phyloP scores from a whole-genome alignment of 2,888 invertebrate species.

The Plutella xylostella region DNA sequence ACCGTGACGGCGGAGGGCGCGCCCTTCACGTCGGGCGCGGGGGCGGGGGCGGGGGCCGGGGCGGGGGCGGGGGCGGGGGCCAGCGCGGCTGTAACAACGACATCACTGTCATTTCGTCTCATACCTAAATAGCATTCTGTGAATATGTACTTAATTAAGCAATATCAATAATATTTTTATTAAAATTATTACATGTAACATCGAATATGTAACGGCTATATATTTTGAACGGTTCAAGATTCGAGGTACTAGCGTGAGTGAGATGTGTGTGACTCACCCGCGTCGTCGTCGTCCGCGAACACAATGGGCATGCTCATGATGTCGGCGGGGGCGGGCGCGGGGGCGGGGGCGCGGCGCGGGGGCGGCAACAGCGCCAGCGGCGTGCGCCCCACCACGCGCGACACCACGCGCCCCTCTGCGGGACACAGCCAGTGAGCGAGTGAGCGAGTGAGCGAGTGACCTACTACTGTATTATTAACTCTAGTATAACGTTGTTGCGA shows the following conservation, averaged over 20 bases:
- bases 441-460: too few species aligned
- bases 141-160: too few species aligned
- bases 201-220: too few species aligned
- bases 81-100: too few species aligned
- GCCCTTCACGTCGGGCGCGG: background rate
- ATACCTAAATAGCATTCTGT: too few species aligned
- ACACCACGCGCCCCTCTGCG: conserved; percentile 34
- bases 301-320: conserved; percentile 72
- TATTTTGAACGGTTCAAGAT: too few species aligned
- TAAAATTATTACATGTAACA: too few species aligned
- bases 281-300: conserved; percentile 66
- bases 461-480: too few species aligned
- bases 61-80: background rate
- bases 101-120: too few species aligned
- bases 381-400: conserved; percentile 33
- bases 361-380: conserved; percentile 34
- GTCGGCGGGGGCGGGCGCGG: conserved; percentile 33
- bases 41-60: conserved; percentile 10
- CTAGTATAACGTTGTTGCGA: too few species aligned
- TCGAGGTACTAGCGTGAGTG: conserved; percentile 2
- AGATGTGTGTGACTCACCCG: conserved; percentile 8
- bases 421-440: background rate
- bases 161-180: too few species aligned
- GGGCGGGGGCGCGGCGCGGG: conserved; percentile 23
- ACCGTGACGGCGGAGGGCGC: background rate